phyloP scores from a whole-genome alignment of 2,797 vertebrate species.

The Salmo trutta region DNA sequence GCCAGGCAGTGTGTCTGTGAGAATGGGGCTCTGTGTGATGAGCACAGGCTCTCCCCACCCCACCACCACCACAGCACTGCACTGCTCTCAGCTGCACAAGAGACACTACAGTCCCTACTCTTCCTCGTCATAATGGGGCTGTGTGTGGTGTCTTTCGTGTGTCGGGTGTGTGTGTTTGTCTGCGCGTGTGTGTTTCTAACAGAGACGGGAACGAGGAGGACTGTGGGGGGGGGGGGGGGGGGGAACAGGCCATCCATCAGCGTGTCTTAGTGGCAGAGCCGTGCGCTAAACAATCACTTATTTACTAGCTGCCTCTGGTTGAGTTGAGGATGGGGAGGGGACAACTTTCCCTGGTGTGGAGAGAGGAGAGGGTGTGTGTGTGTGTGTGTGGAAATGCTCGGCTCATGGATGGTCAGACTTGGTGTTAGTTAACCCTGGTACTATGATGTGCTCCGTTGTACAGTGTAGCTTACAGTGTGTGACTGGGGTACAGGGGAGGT shows the following conservation, averaged over 20 bases:
- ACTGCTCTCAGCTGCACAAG: background rate
- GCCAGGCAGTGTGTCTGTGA: background rate
- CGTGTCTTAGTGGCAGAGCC: constrained; percentile 8
- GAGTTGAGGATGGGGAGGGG: background rate
- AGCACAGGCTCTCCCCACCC: too few species aligned
- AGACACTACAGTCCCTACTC: background rate
- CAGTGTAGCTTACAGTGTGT: too few species aligned
- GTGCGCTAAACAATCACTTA: constrained; percentile 51
- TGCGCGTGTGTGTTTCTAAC: background rate
- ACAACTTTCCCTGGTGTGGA: background rate
- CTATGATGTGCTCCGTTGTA: background rate
- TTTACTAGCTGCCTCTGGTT: constrained; percentile 37
- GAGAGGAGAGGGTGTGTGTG: background rate
- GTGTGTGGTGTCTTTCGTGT: too few species aligned
- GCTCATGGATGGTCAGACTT: background rate
- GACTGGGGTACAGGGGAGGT: background rate
- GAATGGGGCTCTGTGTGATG: background rate
- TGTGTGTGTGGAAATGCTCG: background rate
- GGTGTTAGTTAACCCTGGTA: background rate
- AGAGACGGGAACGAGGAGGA: background rate
- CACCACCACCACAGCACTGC: background rate
- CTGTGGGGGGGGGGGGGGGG: background rate
- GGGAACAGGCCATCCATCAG: constrained; percentile 30
- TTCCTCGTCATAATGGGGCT: background rate
- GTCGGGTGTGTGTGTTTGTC: background rate